phyloP scores from a whole-genome alignment of 2,888 invertebrate genomes.

The Deroplatys truncata region DNA sequence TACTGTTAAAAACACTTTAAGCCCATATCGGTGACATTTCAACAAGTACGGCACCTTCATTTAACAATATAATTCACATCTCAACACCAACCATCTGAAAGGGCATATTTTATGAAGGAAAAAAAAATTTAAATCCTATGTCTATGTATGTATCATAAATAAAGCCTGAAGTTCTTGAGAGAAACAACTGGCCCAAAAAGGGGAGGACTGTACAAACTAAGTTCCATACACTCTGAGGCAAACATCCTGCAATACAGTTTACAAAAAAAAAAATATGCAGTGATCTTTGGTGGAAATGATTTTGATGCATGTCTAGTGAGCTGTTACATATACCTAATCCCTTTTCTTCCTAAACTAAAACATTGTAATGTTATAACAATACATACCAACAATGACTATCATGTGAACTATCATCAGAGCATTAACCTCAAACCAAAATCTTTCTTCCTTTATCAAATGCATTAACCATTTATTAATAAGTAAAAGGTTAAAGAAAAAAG shows the following conservation, averaged over 20 bases:
- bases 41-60: constrained; percentile 4
- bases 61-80: constrained; percentile 14
- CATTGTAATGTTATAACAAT: not conserved
- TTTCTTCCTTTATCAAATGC: too few species aligned
- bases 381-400: too few species aligned
- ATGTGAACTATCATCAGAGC: too few species aligned
- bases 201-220: not conserved
- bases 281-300: too few species aligned
- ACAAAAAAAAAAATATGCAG: too few species aligned
- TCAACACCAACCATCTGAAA: constrained; percentile 21
- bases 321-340: too few species aligned
- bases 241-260: not conserved
- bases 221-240: not conserved
- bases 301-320: too few species aligned
- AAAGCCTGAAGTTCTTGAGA: constrained; percentile 4
- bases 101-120: not conserved
- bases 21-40: not conserved
- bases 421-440: too few species aligned
- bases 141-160: constrained; percentile 12
- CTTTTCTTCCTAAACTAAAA: too few species aligned
- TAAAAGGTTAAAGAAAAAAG: too few species aligned
- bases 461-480: too few species aligned
- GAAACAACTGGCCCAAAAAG: not conserved
- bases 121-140: not conserved
- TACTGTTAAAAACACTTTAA: constrained; percentile 6